Evolutionary conservation across 1,140 invertebrate species (phyloP).

Genomic region (Globodera rostochiensis): DNA sequence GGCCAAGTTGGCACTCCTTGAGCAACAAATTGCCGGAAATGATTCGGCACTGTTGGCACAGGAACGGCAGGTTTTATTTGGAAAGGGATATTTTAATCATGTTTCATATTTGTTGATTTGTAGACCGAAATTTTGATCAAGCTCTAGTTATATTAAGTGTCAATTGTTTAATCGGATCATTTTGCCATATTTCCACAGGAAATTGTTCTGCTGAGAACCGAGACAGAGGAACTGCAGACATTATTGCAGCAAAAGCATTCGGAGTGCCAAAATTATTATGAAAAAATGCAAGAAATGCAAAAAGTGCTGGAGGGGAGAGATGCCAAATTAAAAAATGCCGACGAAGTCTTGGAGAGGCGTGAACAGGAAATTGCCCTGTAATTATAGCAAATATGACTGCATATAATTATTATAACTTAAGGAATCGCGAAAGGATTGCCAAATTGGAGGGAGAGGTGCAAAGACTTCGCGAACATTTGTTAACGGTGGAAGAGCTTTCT

Average conservation of each 20-base stretch:
- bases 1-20: neutral
- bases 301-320: neutral
- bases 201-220: neutral
- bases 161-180: no score
- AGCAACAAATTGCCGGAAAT: neutral
- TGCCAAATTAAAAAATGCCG: slow-evolving; percentile 6
- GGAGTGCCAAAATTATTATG: slow-evolving; percentile 32
- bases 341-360: slow-evolving; percentile 8
- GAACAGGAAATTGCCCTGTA: slow-evolving; percentile 22
- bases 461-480: slow-evolving; percentile 35
- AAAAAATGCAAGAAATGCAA: slow-evolving; percentile 25
- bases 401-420: neutral
- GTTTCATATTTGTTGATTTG: no score
- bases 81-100: neutral
- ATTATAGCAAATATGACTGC: no score
- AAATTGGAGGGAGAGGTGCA: slow-evolving; percentile 35
- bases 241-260: slow-evolving; percentile 28
- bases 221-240: slow-evolving; percentile 18
- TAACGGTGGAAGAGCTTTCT: slow-evolving; percentile 37
- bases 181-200: neutral
- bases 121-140: no score
- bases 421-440: slow-evolving; percentile 18
- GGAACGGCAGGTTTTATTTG: neutral
- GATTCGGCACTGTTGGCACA: neutral
- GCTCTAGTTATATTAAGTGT: no score